Evolutionary conservation across 2,797 vertebrate genomes (phyloP), one percentile per base, ranked within the genome.

Genomic region (Microctenopoma steveboyesi): DNA sequence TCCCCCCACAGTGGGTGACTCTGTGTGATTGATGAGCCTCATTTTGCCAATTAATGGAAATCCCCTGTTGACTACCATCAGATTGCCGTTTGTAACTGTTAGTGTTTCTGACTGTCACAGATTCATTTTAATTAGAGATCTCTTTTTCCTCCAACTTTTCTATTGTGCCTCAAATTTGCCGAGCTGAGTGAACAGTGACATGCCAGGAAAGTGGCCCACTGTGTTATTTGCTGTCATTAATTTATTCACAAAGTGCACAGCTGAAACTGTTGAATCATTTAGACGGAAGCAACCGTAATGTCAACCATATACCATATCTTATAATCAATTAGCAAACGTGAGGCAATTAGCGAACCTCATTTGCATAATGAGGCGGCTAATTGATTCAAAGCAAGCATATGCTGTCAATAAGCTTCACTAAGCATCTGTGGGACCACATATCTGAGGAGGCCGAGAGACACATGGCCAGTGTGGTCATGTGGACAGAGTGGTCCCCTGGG

Each of bases 31-130:
- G 93, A 94, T 95, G 94, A 93, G 88, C 85, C 92, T 94, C 92
- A 94, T 95, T 94, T 94, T 88, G 88, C 90, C 92, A 94, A 94
- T 94, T 95, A 94, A 94, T 94, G 90, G 89, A 89, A 93, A 92
- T 92, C 92, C 92, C 92, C 91, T 89, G 92, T 92, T 93, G 93
- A 93, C 91, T 93, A 89, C 82, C 91, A 92, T 94, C 92, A 92
- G 90, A 94, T 91, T 91, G 88, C 89, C 80, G 88, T 92, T 94
- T 93, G 91, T 92, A 91, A 92, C 90, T 92, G 91, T 93, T 93
- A 92, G 90, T 92, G 90, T 92, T 91, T 86, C 87, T 88, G 90
- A 90, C 88, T 91, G 89, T 93, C 92, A 88, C 61, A 76, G 79
- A 92, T 88, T 91, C 86, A 81, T 91, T 92, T 92, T 92, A 93